These are phyloP conservation scores for Megaptera novaeangliae DNA, from an alignment of 2,113 vertebrate species.

Conservation along the genomic window DNA sequence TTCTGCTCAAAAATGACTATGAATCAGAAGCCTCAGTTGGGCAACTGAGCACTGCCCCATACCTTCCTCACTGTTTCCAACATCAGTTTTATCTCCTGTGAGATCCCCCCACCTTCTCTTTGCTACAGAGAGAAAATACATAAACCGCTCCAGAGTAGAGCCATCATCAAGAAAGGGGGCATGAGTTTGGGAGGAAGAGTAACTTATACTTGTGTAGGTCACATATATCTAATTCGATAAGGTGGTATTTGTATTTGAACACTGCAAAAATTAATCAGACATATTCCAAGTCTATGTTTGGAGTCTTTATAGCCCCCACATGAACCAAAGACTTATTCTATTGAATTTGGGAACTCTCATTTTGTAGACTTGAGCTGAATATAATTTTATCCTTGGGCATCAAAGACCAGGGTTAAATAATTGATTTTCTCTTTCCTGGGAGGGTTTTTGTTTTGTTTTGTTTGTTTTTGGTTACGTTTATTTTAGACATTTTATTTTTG, in stretches of 20 bases:
- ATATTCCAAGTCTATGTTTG: not conserved
- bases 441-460: not conserved
- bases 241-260: not conserved
- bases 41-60: not conserved
- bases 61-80: not conserved
- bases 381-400: not conserved
- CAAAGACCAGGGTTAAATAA: not conserved
- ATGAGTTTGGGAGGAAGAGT: not conserved
- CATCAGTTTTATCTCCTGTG: not conserved
- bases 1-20: not conserved
- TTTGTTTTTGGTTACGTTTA: not conserved
- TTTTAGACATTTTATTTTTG: constrained; percentile 34
- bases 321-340: not conserved
- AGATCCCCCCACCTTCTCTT: not conserved
- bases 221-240: not conserved
- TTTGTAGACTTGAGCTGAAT: not conserved
- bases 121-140: not conserved
- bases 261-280: not conserved
- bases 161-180: not conserved
- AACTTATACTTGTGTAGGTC: not conserved
- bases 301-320: not conserved
- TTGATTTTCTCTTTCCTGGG: not conserved
- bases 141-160: not conserved
- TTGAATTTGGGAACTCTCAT: not conserved
- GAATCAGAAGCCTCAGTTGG: not conserved